Evolutionary conservation across 2,797 vertebrate genomes (phyloP).

Genomic region (Chiroxiphia lanceolata): DNA sequence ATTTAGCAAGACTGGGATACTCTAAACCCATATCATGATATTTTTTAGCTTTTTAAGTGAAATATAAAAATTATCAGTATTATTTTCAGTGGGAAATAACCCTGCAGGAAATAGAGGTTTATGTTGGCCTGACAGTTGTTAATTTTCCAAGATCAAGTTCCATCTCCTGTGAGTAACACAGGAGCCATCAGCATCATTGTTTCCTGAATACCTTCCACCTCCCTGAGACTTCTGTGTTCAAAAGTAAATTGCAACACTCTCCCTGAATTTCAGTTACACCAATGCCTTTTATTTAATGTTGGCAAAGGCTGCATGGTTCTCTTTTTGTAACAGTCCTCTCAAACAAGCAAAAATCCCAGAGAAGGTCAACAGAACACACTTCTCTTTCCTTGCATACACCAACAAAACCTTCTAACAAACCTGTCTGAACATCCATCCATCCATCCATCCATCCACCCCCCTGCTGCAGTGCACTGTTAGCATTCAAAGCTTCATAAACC

Average conservation of each 20-base stretch:
- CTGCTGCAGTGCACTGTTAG: not conserved
- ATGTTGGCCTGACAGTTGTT: not conserved
- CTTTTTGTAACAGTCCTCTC: not conserved
- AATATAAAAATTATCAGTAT: not conserved
- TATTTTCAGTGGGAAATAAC: not conserved
- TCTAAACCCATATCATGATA: not conserved
- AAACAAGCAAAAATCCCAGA: not conserved
- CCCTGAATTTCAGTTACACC: not conserved
- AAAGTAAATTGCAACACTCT: not conserved
- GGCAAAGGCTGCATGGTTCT: not conserved
- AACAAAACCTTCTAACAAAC: not conserved
- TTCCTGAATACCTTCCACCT: not conserved
- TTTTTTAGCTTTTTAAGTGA: not conserved
- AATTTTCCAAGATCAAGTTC: not conserved
- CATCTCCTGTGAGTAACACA: not conserved
- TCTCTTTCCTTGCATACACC: not conserved
- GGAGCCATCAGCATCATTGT: not conserved
- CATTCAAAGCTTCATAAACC: not conserved
- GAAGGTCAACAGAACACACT: not conserved
- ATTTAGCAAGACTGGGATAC: not conserved
- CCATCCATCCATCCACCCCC: not conserved
- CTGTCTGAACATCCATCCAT: not conserved
- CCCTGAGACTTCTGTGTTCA: accelerated
- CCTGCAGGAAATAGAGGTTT: not conserved
- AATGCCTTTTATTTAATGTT: not conserved